phyloP scores from a whole-genome alignment of 2,888 invertebrate genomes.

The Tuta absoluta region DNA sequence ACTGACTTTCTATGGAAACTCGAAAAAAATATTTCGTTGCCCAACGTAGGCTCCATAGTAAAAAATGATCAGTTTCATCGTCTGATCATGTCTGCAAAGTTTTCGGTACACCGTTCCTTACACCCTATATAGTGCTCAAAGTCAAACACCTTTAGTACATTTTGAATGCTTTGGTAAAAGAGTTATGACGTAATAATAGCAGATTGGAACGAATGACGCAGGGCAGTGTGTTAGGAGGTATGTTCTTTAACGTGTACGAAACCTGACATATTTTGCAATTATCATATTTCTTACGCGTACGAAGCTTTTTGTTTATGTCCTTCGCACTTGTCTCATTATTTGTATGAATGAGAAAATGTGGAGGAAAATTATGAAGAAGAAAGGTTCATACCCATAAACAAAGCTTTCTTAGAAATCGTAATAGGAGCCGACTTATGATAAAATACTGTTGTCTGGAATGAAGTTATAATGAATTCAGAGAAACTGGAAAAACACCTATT shows the following conservation, averaged over 20 bases:
- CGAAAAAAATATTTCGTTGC: too few species aligned
- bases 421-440: neutral
- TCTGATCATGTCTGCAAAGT: too few species aligned
- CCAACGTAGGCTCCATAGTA: too few species aligned
- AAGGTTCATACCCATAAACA: neutral
- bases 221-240: neutral
- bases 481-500: neutral
- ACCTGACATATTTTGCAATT: conserved; percentile 20
- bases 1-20: too few species aligned
- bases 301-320: neutral
- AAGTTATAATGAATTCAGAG: neutral
- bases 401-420: neutral
- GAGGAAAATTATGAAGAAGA: neutral
- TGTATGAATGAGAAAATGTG: conserved; percentile 5
- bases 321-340: conserved; percentile 11
- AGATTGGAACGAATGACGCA: conserved; percentile 28
- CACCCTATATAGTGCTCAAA: too few species aligned
- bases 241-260: neutral
- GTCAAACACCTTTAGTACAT: too few species aligned
- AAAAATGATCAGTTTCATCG: too few species aligned
- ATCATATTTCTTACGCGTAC: neutral
- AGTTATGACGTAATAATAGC: conserved; percentile 26
- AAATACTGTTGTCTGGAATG: neutral
- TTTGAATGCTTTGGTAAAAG: conserved; percentile 4
- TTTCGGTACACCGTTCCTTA: too few species aligned